Evolutionary conservation across 2,797 vertebrate genomes (phyloP).

Genomic region (Loris lydekkerianus): DNA sequence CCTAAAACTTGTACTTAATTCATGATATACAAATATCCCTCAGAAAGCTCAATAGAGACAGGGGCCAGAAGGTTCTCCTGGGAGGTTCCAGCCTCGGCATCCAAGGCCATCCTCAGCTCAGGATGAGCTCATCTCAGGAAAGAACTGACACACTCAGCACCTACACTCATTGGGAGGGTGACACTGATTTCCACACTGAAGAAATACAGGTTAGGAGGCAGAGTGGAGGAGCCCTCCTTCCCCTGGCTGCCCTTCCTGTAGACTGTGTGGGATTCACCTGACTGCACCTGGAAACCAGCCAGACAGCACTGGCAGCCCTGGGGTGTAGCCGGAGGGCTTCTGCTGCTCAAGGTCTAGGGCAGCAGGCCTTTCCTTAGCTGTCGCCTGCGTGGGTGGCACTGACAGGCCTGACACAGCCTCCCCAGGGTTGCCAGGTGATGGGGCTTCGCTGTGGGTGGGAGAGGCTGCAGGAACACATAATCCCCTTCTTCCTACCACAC

Average conservation of each 20-base stretch:
- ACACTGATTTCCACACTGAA: accelerated
- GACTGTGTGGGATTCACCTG: background rate
- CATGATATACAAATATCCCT: constrained; percentile 27
- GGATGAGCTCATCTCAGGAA: background rate
- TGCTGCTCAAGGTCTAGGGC: background rate
- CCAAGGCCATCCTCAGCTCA: background rate
- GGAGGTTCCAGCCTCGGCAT: background rate
- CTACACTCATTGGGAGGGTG: accelerated
- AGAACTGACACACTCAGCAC: background rate
- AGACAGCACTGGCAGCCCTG: background rate
- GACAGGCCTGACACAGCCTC: background rate
- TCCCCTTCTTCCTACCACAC: background rate
- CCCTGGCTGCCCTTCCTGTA: too few relatives aligned
- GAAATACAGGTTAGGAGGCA: background rate
- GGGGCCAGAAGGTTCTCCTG: background rate
- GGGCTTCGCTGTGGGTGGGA: accelerated
- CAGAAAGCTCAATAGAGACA: background rate
- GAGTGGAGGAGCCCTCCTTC: accelerated
- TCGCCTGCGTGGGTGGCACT: background rate
- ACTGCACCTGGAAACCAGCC: background rate
- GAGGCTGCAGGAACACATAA: background rate
- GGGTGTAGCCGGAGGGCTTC: background rate
- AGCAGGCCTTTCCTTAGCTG: background rate
- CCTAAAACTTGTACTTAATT: constrained; percentile 64
- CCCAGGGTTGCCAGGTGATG: background rate